Evolutionary conservation across 2,888 invertebrate genomes (phyloP), one percentile per base, ranked within the genome.

Genomic region (Eristalis arbustorum): DNA sequence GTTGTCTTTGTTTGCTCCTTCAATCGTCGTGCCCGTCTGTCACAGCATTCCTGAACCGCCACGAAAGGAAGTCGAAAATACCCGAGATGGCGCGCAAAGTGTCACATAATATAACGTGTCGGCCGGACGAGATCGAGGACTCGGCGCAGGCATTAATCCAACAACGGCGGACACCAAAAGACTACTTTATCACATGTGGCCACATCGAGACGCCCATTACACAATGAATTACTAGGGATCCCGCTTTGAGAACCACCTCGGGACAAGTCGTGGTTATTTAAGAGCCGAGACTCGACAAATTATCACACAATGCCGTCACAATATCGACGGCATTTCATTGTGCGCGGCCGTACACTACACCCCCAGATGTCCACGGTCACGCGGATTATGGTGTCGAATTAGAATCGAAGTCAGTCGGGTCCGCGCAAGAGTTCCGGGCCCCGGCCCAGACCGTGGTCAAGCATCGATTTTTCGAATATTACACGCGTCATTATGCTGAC

Each of bases 401-500:
- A 67, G 85, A 63, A 63, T 34, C 34, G 10, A 34, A 14, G 34
- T 59, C 37, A 4, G 4, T 28, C 14, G 13, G 11, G 34, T 23
- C 31, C 31, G 31, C 31, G 8, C 31, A 31, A 31, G 66, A 62
- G 63, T 69, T 63, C 23, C 64, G 11, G 22, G 22, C 18, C 37
- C 4, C n/a, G n/a, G 42, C 57, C 57, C 64, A 69, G 87, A 75
- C 83, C 87, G 87, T 87, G 87, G 87, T 87, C 87, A 83, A 62
- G 69, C 75, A 75, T 68, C 78, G 75, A 87, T 83, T 79, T 87
- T 79, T 87, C 87, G 87, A 87, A 87, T 87, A 87, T 87, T 87
- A 87, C 87, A 87, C 87, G 87, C 83, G 78, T 87, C 83, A 87
- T 87, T 87, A 87, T 87, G 28, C 28, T 83, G 87, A 87, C 83